A percentile compares a stretch with the other conserved stretches of the same genome.
phyloP scores from a whole-genome alignment of 1,140 invertebrate species.

The Drosophila ohnishii region DNA sequence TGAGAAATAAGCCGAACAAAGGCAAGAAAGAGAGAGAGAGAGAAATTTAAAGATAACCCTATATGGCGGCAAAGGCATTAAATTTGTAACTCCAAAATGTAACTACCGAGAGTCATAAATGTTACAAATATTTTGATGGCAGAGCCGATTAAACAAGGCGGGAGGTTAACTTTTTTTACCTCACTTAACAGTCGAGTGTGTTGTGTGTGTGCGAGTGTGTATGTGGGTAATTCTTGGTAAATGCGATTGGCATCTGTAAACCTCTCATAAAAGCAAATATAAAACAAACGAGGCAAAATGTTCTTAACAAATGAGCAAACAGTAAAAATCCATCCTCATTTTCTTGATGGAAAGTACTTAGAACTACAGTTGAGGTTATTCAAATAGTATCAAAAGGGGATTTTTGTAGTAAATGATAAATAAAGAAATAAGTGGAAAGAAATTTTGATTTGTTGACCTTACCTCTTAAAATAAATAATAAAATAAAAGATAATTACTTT shows the following conservation, averaged over 20 bases:
- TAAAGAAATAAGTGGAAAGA: neutral
- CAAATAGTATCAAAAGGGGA: neutral
- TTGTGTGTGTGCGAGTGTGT: constrained; percentile 17
- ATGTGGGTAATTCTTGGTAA: constrained; percentile 61
- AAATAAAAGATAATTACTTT: neutral
- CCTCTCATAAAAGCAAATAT: constrained; percentile 35
- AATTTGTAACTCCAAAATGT: constrained; percentile 64
- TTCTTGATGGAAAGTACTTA: constrained; percentile 11
- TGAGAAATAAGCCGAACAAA: constrained; percentile 30
- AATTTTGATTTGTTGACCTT: neutral
- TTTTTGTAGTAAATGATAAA: neutral
- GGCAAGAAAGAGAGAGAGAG: constrained; percentile 26
- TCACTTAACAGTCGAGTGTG: constrained; percentile 10
- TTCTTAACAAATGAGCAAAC: constrained; percentile 53
- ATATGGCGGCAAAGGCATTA: constrained; percentile 40
- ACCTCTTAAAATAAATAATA: neutral
- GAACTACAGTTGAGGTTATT: constrained; percentile 8
- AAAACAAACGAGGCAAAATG: constrained; percentile 56
- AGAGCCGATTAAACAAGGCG: constrained; percentile 43
- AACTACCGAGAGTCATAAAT: constrained; percentile 70
- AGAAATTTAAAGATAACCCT: constrained; percentile 34
- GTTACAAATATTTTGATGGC: constrained; percentile 78
- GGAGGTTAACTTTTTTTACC: constrained; percentile 31
- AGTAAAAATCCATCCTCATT: constrained; percentile 19
- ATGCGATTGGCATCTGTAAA: constrained; percentile 65